Evolutionary conservation across 2,113 vertebrate species (phyloP).

Genomic region (Phylloscopus trochilus): DNA sequence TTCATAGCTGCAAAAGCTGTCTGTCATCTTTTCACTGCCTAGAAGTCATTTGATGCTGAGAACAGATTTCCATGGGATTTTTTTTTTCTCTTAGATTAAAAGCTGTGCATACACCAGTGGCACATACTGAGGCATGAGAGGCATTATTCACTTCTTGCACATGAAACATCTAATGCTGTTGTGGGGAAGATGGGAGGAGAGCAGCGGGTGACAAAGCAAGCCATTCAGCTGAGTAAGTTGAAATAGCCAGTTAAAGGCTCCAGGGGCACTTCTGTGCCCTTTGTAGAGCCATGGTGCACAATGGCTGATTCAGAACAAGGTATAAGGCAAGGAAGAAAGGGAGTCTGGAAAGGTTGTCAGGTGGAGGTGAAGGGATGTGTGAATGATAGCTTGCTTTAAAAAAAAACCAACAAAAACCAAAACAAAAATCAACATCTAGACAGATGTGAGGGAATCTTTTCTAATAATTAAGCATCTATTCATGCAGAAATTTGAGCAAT

Average conservation of each 20-base stretch:
- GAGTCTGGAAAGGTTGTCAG: background rate
- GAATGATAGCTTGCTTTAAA: background rate
- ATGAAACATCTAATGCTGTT: background rate
- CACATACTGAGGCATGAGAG: background rate
- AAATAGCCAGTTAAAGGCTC: background rate
- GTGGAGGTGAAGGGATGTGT: background rate
- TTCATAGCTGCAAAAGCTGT: background rate
- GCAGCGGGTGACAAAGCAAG: background rate
- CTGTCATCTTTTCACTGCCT: slow-evolving; percentile 17
- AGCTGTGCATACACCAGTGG: background rate
- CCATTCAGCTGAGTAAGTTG: background rate
- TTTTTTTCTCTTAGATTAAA: background rate
- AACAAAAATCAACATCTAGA: background rate
- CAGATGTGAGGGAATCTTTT: background rate
- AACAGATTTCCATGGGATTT: background rate
- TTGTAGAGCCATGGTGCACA: background rate
- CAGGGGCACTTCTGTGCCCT: background rate
- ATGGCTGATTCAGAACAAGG: background rate
- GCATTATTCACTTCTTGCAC: background rate
- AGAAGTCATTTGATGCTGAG: background rate
- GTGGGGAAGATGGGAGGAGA: background rate
- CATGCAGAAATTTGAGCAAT: background rate
- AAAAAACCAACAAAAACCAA: too few species aligned
- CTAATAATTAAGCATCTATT: background rate
- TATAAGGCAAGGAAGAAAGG: background rate